These are phyloP conservation scores for Orchestia grillus DNA, from an alignment of 1,140 invertebrate species.

Conservation along the genomic window DNA sequence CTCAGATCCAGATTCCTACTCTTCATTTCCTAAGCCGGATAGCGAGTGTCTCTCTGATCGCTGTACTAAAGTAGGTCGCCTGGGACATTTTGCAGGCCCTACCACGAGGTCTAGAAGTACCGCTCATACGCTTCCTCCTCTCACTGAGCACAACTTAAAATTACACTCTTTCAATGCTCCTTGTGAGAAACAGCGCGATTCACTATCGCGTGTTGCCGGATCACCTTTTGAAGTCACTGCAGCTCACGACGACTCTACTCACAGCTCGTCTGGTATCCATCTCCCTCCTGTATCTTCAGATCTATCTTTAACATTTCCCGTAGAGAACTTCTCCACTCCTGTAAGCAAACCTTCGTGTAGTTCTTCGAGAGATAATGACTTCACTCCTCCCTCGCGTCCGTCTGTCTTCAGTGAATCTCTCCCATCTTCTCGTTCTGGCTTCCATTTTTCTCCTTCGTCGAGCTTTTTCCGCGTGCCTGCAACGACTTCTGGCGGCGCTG, in stretches of 20 bases:
- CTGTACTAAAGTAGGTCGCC: not conserved
- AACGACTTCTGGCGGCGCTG: not conserved
- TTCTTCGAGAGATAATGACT: slow-evolving; percentile 17
- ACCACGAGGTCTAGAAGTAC: slow-evolving; percentile 48
- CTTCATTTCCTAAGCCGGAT: slow-evolving; percentile 14
- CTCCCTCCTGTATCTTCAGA: not conserved
- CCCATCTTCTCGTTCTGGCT: not conserved
- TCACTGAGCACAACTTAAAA: slow-evolving; percentile 33
- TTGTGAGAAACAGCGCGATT: not conserved
- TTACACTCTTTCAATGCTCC: not conserved
- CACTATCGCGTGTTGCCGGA: not conserved
- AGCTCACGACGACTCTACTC: not conserved
- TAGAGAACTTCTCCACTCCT: not conserved
- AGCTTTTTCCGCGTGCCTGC: slow-evolving; percentile 32
- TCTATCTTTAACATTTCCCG: not conserved
- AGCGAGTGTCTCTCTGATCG: not conserved
- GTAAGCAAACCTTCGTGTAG: not conserved
- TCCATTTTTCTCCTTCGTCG: slow-evolving; percentile 14
- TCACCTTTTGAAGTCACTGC: not conserved
- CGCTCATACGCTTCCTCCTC: not conserved
- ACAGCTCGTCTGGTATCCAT: not conserved
- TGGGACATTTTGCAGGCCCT: not conserved
- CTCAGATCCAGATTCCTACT: not conserved
- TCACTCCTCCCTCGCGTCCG: slow-evolving; percentile 22
- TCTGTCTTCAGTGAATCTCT: not conserved